Evolutionary conservation across 2,113 vertebrate genomes (phyloP).

Genomic region (Lucifuga dentata): DNA sequence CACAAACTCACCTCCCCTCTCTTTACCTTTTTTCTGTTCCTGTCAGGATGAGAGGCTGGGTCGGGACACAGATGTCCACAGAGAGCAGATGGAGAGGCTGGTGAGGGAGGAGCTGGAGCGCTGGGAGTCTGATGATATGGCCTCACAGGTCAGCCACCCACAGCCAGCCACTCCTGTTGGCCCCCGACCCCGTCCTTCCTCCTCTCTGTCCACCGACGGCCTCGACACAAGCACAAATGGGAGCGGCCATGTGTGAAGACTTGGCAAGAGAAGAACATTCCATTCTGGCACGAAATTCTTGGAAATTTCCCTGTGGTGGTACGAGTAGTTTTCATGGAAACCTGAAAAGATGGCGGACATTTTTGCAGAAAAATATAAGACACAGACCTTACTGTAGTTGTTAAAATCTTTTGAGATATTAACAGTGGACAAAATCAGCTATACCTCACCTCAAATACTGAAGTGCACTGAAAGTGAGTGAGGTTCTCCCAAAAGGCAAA

Average conservation of each 20-base stretch:
- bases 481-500: conserved; percentile 21
- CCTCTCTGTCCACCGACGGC: conserved; percentile 90
- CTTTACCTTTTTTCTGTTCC: not conserved
- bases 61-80: conserved; percentile 87
- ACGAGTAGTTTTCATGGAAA: conserved; percentile 8
- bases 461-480: conserved; percentile 51
- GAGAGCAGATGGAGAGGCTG: conserved; percentile 93
- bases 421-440: conserved; percentile 25
- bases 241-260: conserved; percentile 79
- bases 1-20: not conserved
- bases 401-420: conserved; percentile 18
- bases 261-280: conserved; percentile 19
- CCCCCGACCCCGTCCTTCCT: conserved; percentile 84
- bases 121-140: conserved; percentile 92
- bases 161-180: conserved; percentile 82
- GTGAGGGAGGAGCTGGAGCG: conserved; percentile 94
- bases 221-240: conserved; percentile 75
- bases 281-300: conserved; percentile 34
- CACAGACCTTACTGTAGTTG: conserved; percentile 10
- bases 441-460: conserved; percentile 33
- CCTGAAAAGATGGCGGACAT: not conserved
- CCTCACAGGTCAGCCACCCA: conserved; percentile 88
- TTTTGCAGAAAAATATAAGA: conserved; percentile 28
- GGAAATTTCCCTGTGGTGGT: conserved; percentile 9
- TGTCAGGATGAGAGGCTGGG: conserved; percentile 91